Evolutionary conservation across 2,113 vertebrate genomes (phyloP).

Genomic region (Gopherus evgoodei): DNA sequence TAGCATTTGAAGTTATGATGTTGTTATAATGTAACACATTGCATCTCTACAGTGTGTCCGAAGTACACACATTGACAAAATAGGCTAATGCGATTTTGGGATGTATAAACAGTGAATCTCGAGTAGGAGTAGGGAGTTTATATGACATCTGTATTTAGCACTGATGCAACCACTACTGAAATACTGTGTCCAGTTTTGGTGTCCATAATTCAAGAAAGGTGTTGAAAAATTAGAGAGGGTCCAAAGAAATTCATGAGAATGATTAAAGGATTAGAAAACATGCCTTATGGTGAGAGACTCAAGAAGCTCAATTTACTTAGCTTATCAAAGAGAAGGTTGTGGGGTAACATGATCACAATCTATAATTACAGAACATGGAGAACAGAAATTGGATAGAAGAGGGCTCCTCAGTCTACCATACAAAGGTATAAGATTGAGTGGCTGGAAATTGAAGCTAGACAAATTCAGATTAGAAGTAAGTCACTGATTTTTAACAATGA

Average conservation of each 20-base stretch:
- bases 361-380: too few relatives aligned
- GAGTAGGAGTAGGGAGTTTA: neutral
- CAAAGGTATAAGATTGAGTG: neutral
- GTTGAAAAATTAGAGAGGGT: neutral
- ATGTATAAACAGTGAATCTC: rapidly evolving
- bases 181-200: neutral
- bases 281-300: neutral
- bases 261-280: neutral
- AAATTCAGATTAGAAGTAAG: neutral
- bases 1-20: neutral
- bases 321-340: neutral
- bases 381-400: neutral
- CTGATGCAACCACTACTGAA: neutral
- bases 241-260: neutral
- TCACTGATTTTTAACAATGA: neutral
- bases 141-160: too few relatives aligned
- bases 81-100: neutral
- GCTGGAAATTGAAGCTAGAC: neutral
- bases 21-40: rapidly evolving
- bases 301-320: neutral
- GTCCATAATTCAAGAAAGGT: neutral
- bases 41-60: neutral
- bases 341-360: neutral
- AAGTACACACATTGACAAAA: rapidly evolving
- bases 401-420: neutral